Base-by-base conservation (phyloP, 2,113 vertebrate genomes). In the Harpagus bidentatus region DNA sequence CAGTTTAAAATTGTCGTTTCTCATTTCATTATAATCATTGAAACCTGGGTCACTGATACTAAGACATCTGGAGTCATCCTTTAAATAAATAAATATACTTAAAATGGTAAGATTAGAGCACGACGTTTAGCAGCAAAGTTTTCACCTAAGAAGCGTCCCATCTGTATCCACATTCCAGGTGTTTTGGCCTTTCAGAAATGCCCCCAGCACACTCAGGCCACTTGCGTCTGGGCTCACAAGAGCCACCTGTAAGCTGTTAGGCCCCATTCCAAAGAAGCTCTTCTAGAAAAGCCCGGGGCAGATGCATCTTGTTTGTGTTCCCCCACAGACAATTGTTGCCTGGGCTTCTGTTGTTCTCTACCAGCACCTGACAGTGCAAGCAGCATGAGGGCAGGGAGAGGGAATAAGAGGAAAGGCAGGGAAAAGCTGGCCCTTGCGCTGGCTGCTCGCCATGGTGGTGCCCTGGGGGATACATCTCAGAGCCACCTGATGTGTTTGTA, bases 311-410 rank as follows among this genome's bases (percentile, higher is more conserved):
- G 2, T 13, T 76, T 53, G 3, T 6, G 15, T 26, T 1, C 10
- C 3, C 3, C 1, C 2, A 0, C 4, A 16, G 13, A 16, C 2
- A 1, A 7, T n/a, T 22, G 10, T 6, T 67, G 20, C 12, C 26
- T 42, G 23, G 15, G 59, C 19, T 84, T 16, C 23, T 55, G 45
- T 10, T 28, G 7, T 26, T 43, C 9, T 11, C 32, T 9, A 6
- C 16, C 9, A 17, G 10, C 13, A 50, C 11, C 29, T 34, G 58
- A 13, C 19, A 47, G 29, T 13, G 29, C 8, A 13, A 74, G 19
- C 15, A 52, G 3, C 2, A 1, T 32, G 73, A 67, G 29, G 42
- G 28, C 28, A 31, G 34, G 22, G 47, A 40, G 28, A 34, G 20
- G 61, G 6, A 53, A 18, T 3, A 25, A 12, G 8, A 6, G 36